Base-by-base conservation (phyloP, 2,888 invertebrate species). In the Lithophane ornitopus region DNA sequence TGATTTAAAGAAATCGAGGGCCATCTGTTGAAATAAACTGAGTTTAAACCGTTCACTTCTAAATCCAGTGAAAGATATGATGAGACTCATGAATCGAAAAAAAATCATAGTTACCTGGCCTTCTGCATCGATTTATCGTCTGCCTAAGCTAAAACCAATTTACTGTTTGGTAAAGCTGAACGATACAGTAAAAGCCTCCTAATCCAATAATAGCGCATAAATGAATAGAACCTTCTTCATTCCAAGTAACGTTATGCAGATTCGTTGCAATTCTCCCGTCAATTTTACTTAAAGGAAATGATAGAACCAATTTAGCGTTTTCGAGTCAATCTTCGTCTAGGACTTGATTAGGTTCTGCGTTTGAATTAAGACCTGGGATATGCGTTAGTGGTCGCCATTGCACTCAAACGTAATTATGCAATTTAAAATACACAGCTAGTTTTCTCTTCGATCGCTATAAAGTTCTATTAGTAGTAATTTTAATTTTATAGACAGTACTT, bases 261-360 rank as follows among this genome's bases (percentile, higher is more conserved):
- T 77, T 46, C 66, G 65, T 66, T 77, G 68, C 84, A 81, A 28
- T 84, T 62, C 63, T 72, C 39, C 19, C 72, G 63, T 62, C 61
- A 68, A 77, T 77, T 76, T 82, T 58, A 71, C 76, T 76, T 58
- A 41, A 26, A 71, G 77, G 73, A 77, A 71, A 81, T 82, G 26
- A 69, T 65, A 56, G 65, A 74, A 77, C 77, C 81, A 83, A 83
- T 83, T 77, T 70, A 80, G 65, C 81, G 34, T 61, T 63, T 76
- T 67, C 52, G 19, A 82, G 77, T 80, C 84, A 84, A 77, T 84
- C 77, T 82, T 77, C 76, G 73, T 84, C 76, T 69, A 73, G 56
- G 49, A 62, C 73, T 84, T 69, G 80, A 84, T 84, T 81, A 71
- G 68, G 46, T 83, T 77, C 54, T 71, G 61, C 44, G 56, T 22